Base-by-base conservation (phyloP, 2,797 vertebrate species). In the Sebastes hopkinsi region DNA sequence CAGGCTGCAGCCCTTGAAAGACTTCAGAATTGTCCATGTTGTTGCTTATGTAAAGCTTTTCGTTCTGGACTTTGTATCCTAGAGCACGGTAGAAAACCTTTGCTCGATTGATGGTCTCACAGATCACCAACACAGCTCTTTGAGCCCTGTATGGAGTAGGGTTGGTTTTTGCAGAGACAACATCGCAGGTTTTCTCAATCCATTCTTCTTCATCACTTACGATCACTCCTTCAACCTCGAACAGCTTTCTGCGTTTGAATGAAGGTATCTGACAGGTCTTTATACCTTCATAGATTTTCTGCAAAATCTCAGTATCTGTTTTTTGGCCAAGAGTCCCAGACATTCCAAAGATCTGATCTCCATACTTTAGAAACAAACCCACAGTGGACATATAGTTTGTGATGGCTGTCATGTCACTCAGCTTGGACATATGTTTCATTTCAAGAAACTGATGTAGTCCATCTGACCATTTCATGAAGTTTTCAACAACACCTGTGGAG, bases 371-470 rank as follows among this genome's bases (percentile, higher is more conserved):
- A 36, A 95, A 85, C 60, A 94, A 73, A 11, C 85, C 77, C 30
- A 93, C 75, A 65, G 87, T 94, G 16, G 95, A 95, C 89, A 93
- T 93, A 16, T 91, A 95, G 85, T 95, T 95, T 42, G 94, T 95
- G 42, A 95, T 87, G n/a, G 73, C 61, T 14, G 69, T 80, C 92
- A 95, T 91, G 32, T 91, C 80, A 22, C 88, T 93, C 25, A 95
- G 59, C 56, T 89, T 95, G 13, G 42, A 67, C 62, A 67, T 27
- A 5, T 95, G 93, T 79, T 95, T 95, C 87, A 96, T 91, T 83
- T 96, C 89, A 18, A 95, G 81, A 23, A 95, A 95, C 87, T 95
- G 94, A 1, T 95, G 95, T 2, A 95, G 86, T 3, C 95, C 94
- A 73, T 95, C 89, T 11, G 77, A 8, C 94, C 77, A 92, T 77